These are phyloP conservation scores for Mionectes macconnelli DNA, from an alignment of 2,113 vertebrate genomes.

Conservation along the genomic window DNA sequence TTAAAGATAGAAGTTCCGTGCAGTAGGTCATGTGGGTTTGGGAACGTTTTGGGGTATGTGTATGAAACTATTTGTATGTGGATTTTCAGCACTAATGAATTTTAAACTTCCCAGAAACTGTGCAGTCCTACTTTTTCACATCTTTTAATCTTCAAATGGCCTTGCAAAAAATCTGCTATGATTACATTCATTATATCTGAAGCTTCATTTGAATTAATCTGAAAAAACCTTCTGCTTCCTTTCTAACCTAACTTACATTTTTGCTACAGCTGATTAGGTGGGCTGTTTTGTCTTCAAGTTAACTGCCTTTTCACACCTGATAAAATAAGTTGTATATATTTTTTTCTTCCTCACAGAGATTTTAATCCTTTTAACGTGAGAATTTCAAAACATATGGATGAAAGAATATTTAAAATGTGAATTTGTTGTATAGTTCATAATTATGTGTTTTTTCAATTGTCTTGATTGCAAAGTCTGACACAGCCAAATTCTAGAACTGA, in stretches of 20 bases:
- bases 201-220: slow-evolving; percentile 9
- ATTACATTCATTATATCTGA: neutral
- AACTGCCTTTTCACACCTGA: neutral
- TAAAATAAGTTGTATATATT: neutral
- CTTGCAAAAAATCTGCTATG: neutral
- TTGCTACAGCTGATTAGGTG: neutral
- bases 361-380: neutral
- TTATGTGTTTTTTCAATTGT: neutral
- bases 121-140: neutral
- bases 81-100: neutral
- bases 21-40: neutral
- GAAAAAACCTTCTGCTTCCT: neutral
- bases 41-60: neutral
- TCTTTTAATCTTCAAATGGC: neutral
- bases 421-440: neutral
- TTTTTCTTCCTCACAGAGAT: neutral
- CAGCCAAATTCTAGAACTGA: neutral
- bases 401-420: neutral
- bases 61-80: neutral
- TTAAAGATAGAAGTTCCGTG: neutral
- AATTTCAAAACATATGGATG: neutral
- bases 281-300: neutral
- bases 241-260: neutral
- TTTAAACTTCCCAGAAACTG: neutral
- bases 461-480: neutral